Conservation (phyloP, 2,113 vertebrate species). For the Colossoma macropomum region DNA sequence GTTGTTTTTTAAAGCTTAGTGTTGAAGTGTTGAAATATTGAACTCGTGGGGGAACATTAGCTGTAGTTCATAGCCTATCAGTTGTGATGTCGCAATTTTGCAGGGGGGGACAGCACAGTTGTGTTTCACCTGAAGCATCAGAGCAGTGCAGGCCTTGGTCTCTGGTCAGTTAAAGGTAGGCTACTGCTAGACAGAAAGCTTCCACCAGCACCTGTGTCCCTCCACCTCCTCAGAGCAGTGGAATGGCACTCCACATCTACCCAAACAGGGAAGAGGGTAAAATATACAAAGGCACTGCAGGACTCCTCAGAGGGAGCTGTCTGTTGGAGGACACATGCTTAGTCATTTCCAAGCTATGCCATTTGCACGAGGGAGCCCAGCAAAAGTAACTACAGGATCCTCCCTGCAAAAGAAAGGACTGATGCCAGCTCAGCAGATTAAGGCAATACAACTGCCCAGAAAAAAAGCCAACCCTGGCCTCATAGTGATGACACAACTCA, state of each 20-base stretch:
- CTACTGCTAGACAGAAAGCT: not conserved
- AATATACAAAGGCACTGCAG: slow-evolving; percentile 49
- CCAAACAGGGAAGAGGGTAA: slow-evolving; percentile 47
- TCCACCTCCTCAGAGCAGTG: slow-evolving; percentile 33
- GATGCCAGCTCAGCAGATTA: not conserved
- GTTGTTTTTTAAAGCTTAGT: too few species aligned
- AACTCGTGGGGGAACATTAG: not conserved
- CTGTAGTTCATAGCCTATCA: not conserved
- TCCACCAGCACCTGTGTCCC: slow-evolving; percentile 37
- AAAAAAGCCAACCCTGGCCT: not conserved
- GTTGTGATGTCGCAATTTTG: too few species aligned
- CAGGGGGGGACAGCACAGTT: too few species aligned
- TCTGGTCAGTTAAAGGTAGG: not conserved
- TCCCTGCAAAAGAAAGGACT: not conserved
- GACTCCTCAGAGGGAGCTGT: slow-evolving; percentile 8
- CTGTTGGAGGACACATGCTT: not conserved
- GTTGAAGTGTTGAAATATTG: too few species aligned
- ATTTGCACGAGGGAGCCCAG: not conserved
- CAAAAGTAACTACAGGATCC: not conserved
- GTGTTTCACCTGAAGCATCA: too few species aligned
- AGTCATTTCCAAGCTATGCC: slow-evolving; percentile 1
- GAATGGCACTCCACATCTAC: slow-evolving; percentile 49
- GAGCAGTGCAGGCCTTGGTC: not conserved
- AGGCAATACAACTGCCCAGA: not conserved
- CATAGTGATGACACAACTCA: slow-evolving; percentile 25